These are phyloP conservation scores for Spodoptera exigua DNA, from an alignment of 2,888 invertebrate genomes.

Conservation along the genomic window DNA sequence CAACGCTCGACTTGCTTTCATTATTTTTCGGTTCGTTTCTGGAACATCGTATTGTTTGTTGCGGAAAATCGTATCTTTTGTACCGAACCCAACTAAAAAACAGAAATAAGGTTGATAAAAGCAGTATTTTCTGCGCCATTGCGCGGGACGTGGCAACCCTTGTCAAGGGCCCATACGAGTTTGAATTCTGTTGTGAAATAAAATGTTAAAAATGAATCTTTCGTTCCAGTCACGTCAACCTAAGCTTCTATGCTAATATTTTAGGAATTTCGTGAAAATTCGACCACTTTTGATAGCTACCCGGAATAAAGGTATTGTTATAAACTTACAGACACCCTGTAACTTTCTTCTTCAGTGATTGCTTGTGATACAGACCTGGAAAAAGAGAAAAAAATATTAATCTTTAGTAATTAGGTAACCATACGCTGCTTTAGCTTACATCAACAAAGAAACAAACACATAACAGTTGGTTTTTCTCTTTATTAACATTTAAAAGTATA, in stretches of 20 bases:
- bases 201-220: conserved; percentile 37
- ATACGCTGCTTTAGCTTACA: conserved; percentile 8
- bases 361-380: conserved; percentile 30
- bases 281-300: conserved; percentile 5
- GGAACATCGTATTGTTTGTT: too few relatives aligned
- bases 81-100: background rate
- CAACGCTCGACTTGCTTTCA: too few relatives aligned
- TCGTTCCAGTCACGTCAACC: conserved; percentile 48
- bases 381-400: conserved; percentile 11
- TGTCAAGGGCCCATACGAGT: conserved; percentile 21
- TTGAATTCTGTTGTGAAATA: conserved; percentile 46
- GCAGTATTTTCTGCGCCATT: conserved; percentile 18
- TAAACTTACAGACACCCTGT: background rate
- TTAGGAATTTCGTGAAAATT: conserved; percentile 17
- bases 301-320: conserved; percentile 2
- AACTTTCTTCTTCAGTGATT: background rate
- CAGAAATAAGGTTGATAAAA: conserved; percentile 11
- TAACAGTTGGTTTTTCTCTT: too few relatives aligned
- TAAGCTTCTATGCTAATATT: conserved; percentile 45
- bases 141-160: conserved; percentile 36
- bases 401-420: conserved; percentile 2
- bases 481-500: too few relatives aligned
- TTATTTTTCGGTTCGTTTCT: too few relatives aligned
- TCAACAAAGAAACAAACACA: background rate
- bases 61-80: conserved; percentile 1